Evolutionary conservation across 2,888 invertebrate species (phyloP).

Genomic region (Cryptus armator): DNA sequence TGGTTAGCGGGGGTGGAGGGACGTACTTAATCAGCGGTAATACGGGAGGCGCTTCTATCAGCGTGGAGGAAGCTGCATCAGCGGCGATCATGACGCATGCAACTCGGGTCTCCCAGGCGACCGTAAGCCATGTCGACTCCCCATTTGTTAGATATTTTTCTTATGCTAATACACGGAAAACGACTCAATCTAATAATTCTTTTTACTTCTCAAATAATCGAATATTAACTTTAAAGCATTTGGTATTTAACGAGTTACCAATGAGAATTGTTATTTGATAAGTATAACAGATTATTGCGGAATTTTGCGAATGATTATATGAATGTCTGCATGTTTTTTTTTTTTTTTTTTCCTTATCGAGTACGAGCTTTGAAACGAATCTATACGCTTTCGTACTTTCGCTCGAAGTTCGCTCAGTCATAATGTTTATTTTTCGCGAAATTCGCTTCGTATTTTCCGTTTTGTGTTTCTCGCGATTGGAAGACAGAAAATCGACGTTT

Average conservation of each 20-base stretch:
- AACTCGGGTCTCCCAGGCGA: constrained; percentile 95
- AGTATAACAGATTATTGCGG: constrained; percentile 49
- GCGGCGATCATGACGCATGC: constrained; percentile 90
- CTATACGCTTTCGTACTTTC: constrained; percentile 40
- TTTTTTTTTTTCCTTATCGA: constrained; percentile 17
- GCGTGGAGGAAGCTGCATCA: constrained; percentile 86
- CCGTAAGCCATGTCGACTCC: constrained; percentile 89
- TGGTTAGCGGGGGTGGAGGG: constrained; percentile 85
- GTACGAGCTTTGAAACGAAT: constrained; percentile 39
- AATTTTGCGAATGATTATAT: constrained; percentile 44
- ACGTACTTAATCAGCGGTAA: constrained; percentile 86
- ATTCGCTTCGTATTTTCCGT: not conserved
- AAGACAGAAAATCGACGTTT: constrained; percentile 6
- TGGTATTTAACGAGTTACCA: not conserved
- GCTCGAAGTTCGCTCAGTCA: constrained; percentile 35
- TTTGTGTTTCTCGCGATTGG: not conserved
- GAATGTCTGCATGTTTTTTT: constrained; percentile 57
- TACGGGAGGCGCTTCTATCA: constrained; percentile 83
- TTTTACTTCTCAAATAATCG: not conserved
- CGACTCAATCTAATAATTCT: constrained; percentile 54
- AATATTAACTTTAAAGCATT: not conserved
- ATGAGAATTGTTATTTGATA: not conserved
- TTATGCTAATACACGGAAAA: constrained; percentile 71
- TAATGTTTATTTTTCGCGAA: not conserved
- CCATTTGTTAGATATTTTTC: constrained; percentile 81